Base-by-base conservation (phyloP, 2,797 vertebrate species). In the Tiaroga cobitis region DNA sequence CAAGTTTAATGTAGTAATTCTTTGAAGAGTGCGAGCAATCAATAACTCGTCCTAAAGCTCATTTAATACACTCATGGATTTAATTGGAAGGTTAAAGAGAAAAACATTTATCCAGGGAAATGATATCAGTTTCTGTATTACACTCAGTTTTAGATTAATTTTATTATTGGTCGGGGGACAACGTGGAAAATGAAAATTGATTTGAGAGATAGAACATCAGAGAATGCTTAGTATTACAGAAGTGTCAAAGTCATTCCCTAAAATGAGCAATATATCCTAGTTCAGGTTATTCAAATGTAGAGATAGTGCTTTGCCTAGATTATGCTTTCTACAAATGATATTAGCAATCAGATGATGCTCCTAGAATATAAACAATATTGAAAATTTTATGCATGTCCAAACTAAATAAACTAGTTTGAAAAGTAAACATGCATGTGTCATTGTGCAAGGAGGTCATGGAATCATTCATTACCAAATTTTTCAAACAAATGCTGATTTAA, bases 1-100 rank as follows among this genome's bases (percentile, higher is more conserved):
- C 76, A 81, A 80, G 78, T 88, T 86, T 86, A 34, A 41, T 69
- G 78, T 84, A 41, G 65, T 73, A 70, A 86, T 88, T 85, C 87
- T 80, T 90, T 90, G 80, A 88, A 84, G 88, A 91, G 88, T 88
- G 88, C 82, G 86, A 75, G 88, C 90, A 92, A 95, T 95, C 94
- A 91, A 95, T 95, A 94, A 90, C 93, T 94, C 92, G 93, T 94
- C 93, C 92, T 91, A 93, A 88, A 93, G 87, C 90, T 92, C 93
- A 94, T 95, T 96, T 95, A 91, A 91, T 85, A 89, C 84, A 87
- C 84, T 90, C 88, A 94, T 91, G 85, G 90, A 90, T 93, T 92
- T 93, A 94, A 95, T 95, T 86, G 81, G 83, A 76, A 39, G 74
- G 56, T 81, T 87, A 81, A 87, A 88, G 81, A 75, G 69, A 83